These are phyloP conservation scores for Odontamblyopus rebecca DNA, from an alignment of 2,797 vertebrate species.

Conservation along the genomic window DNA sequence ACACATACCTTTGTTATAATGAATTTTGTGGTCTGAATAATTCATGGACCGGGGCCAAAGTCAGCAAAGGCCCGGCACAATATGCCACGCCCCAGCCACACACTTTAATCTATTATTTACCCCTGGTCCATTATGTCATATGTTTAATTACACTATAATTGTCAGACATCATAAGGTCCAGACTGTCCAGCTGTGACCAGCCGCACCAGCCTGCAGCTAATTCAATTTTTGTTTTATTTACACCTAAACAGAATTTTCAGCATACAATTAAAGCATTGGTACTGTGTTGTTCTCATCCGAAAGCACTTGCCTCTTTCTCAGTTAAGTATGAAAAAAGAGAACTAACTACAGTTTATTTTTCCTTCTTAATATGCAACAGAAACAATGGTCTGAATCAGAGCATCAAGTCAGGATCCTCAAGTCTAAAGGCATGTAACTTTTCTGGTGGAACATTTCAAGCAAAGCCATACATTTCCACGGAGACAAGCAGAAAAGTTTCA, in stretches of 20 bases:
- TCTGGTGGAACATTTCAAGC: too few species aligned
- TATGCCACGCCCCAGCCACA: not conserved
- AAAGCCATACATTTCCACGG: too few species aligned
- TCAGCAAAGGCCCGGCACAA: not conserved
- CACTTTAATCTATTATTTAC: conserved; percentile 1
- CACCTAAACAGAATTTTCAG: not conserved
- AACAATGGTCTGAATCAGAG: too few species aligned
- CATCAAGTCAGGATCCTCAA: too few species aligned
- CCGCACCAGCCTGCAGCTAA: conserved; percentile 3
- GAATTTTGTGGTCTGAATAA: not conserved
- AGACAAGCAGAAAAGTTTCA: not conserved
- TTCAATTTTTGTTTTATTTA: not conserved
- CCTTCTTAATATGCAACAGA: too few species aligned
- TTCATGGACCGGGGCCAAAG: not conserved
- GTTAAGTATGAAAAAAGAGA: not conserved
- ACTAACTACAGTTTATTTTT: too few species aligned
- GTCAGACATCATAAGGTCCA: conserved; percentile 1
- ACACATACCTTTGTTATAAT: not conserved
- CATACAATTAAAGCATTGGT: not conserved
- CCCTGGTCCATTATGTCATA: not conserved
- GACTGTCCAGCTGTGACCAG: conserved; percentile 1
- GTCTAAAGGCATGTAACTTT: too few species aligned
- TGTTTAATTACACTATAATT: conserved; percentile 6
- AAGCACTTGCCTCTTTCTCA: not conserved
- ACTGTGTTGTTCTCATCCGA: not conserved